A percentile compares a stretch with the other conserved stretches of the same genome.
phyloP scores from a whole-genome alignment of 2,888 invertebrate genomes.

The Argyresthia goedartella region DNA sequence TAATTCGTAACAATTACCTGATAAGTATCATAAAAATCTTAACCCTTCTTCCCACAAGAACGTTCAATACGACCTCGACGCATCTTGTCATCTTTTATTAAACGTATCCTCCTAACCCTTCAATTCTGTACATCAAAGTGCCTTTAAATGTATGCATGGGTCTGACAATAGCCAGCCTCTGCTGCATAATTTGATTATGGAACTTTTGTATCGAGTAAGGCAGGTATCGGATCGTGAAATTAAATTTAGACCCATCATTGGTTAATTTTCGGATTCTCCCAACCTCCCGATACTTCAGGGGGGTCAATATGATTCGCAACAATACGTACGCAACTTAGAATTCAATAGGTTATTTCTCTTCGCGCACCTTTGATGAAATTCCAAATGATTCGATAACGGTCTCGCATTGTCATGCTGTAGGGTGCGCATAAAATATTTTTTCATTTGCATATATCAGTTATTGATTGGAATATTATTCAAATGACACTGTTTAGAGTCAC shows the following conservation, averaged over 20 bases:
- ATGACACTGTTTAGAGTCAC: slow-evolving; percentile 47
- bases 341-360: slow-evolving; percentile 59
- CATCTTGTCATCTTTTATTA: slow-evolving; percentile 50
- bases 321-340: slow-evolving; percentile 26
- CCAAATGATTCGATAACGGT: slow-evolving; percentile 64
- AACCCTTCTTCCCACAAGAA: slow-evolving; percentile 64
- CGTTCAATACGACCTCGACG: slow-evolving; percentile 51
- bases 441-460: slow-evolving; percentile 67
- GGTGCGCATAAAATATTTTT: slow-evolving; percentile 42
- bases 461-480: slow-evolving; percentile 70
- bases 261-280: slow-evolving; percentile 66
- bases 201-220: slow-evolving; percentile 51
- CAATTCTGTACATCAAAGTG: slow-evolving; percentile 46
- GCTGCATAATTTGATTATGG: slow-evolving; percentile 69
- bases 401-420: slow-evolving; percentile 44
- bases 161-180: slow-evolving; percentile 55
- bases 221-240: slow-evolving; percentile 69
- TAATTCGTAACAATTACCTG: slow-evolving; percentile 67
- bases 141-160: slow-evolving; percentile 63
- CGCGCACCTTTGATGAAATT: slow-evolving; percentile 65
- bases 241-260: slow-evolving; percentile 67
- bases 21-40: slow-evolving; percentile 55
- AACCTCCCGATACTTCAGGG: slow-evolving; percentile 43
- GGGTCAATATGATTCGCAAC: slow-evolving; percentile 56
- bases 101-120: slow-evolving; percentile 51